Percentiles rank a stretch among this genome's conserved stretches.
These are phyloP conservation scores for Pantherophis alleghaniensis DNA, from an alignment of 2,797 vertebrate genomes.

Conservation along the genomic window DNA sequence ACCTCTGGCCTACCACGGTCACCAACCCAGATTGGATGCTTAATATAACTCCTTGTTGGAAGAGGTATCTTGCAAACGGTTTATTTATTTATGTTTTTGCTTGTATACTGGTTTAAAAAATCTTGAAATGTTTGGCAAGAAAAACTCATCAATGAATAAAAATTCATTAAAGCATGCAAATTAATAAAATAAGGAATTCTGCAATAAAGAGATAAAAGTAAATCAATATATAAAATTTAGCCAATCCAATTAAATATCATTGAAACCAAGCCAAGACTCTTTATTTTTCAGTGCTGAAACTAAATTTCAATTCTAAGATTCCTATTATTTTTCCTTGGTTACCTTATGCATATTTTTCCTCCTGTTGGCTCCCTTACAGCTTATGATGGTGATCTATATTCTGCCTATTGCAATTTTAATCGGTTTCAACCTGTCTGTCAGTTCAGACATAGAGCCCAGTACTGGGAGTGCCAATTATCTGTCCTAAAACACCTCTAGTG, in stretches of 20 bases:
- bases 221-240: background rate
- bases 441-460: constrained; percentile 25
- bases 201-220: background rate
- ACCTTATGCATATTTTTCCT: background rate
- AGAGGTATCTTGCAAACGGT: background rate
- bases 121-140: background rate
- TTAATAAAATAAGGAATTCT: background rate
- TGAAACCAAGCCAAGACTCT: background rate
- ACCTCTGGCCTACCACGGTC: background rate
- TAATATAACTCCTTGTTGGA: background rate
- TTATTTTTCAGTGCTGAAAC: constrained; percentile 17
- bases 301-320: rapidly evolving
- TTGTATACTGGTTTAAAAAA: background rate
- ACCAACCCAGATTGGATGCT: background rate
- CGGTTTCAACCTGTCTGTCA: constrained; percentile 34
- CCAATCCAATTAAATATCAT: background rate
- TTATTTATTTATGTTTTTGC: background rate
- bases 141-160: background rate
- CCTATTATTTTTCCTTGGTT: constrained; percentile 11
- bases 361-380: rapidly evolving
- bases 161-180: background rate
- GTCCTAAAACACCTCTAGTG: background rate
- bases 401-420: background rate
- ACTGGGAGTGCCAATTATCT: constrained; percentile 3
- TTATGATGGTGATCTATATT: constrained; percentile 7